A percentile compares a stretch with the other conserved stretches of the same genome.
These are phyloP conservation scores for Drosophila guanche DNA, from an alignment of 1,140 invertebrate genomes.

Conservation along the genomic window DNA sequence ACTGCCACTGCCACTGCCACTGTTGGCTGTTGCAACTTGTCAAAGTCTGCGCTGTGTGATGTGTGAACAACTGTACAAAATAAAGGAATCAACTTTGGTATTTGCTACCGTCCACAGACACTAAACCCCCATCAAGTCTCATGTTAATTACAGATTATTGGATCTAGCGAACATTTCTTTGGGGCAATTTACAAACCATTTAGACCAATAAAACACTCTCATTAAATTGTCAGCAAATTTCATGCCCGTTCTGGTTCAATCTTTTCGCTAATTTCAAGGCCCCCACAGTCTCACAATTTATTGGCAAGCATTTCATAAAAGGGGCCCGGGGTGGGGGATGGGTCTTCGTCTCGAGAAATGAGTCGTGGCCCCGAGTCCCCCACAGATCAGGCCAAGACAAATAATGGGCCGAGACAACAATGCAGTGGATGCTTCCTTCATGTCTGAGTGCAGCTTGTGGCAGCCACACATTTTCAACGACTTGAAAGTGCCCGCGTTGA, in stretches of 20 bases:
- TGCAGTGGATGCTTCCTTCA: slow-evolving; percentile 12
- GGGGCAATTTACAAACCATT: slow-evolving; percentile 34
- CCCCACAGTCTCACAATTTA: slow-evolving; percentile 33
- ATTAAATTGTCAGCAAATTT: slow-evolving; percentile 52
- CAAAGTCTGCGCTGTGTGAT: slow-evolving; percentile 12
- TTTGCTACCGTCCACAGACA: not conserved
- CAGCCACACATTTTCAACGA: slow-evolving; percentile 8
- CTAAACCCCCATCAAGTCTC: slow-evolving; percentile 20
- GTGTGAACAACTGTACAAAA: slow-evolving; percentile 35
- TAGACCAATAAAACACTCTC: slow-evolving; percentile 40
- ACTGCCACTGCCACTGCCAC: not conserved
- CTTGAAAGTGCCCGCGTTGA: not conserved
- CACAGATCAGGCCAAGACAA: slow-evolving; percentile 49
- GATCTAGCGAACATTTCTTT: slow-evolving; percentile 17
- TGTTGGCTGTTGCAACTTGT: slow-evolving; percentile 28
- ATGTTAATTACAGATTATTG: slow-evolving; percentile 17
- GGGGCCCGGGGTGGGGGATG: not conserved
- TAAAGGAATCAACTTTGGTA: slow-evolving; percentile 35
- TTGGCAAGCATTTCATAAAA: slow-evolving; percentile 44
- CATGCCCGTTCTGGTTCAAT: slow-evolving; percentile 35
- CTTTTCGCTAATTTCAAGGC: slow-evolving; percentile 50
- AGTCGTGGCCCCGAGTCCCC: not conserved
- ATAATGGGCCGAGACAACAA: slow-evolving; percentile 47
- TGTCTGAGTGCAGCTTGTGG: slow-evolving; percentile 21
- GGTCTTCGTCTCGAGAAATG: not conserved